Evolutionary conservation across 2,113 vertebrate species (phyloP).

Genomic region (Myrmecobius fasciatus): DNA sequence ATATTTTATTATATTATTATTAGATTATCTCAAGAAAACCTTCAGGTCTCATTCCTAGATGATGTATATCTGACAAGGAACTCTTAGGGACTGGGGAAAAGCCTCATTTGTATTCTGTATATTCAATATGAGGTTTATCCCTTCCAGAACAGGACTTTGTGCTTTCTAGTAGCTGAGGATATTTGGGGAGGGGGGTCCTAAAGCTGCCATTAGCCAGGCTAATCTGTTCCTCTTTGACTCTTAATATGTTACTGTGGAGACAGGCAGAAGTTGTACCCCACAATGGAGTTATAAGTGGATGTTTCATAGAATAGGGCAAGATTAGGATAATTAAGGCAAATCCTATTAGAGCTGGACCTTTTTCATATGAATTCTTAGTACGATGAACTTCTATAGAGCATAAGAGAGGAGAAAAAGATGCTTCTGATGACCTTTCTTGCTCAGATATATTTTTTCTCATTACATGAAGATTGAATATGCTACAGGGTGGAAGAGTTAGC

Average conservation of each 20-base stretch:
- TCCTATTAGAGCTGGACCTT: not conserved
- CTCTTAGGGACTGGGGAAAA: not conserved
- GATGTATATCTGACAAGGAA: not conserved
- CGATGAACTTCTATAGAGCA: conserved; percentile 47
- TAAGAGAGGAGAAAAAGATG: not conserved
- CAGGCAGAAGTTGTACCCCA: not conserved
- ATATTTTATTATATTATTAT: too few species aligned
- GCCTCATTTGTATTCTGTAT: not conserved
- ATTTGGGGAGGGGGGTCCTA: not conserved
- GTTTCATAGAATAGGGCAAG: not conserved
- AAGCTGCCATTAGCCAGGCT: conserved; percentile 27
- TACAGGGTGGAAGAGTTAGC: conserved; percentile 6
- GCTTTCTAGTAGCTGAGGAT: not conserved
- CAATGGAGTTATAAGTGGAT: fast-evolving
- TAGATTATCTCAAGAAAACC: not conserved
- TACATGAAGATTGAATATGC: not conserved
- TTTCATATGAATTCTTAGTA: not conserved
- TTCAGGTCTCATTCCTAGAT: not conserved
- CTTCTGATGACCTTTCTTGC: not conserved
- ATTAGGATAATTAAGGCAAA: conserved; percentile 13
- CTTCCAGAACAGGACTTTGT: not conserved
- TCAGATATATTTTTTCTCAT: conserved; percentile 25
- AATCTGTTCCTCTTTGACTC: not conserved
- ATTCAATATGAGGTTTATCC: not conserved
- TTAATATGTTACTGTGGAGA: not conserved